Conservation (phyloP, 2,888 invertebrate genomes). For the Macropis europaea region DNA sequence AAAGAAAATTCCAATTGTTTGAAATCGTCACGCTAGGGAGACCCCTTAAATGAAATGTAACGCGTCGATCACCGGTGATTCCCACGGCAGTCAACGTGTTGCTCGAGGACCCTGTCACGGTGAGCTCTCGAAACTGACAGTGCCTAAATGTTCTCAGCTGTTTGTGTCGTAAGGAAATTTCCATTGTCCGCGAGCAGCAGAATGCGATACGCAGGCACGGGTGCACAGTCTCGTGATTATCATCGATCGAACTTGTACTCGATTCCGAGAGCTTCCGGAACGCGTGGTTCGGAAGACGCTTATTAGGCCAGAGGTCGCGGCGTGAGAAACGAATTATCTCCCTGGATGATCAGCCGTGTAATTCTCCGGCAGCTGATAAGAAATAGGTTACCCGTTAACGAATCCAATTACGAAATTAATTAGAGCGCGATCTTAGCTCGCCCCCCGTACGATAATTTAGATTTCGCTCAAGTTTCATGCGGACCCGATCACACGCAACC, state of each 20-base stretch:
- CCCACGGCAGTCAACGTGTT: too few relatives aligned
- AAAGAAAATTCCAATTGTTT: too few relatives aligned
- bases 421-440: conserved; percentile 30
- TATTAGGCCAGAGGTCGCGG: background rate
- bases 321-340: conserved; percentile 23
- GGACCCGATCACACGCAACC: conserved; percentile 25
- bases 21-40: too few relatives aligned
- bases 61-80: too few relatives aligned
- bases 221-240: background rate
- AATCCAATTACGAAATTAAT: conserved; percentile 46
- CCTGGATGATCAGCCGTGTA: conserved; percentile 5
- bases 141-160: too few relatives aligned
- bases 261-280: conserved; percentile 8
- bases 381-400: conserved; percentile 32
- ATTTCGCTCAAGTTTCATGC: conserved; percentile 36
- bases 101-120: too few relatives aligned
- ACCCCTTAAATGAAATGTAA: too few relatives aligned
- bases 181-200: too few relatives aligned
- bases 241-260: background rate
- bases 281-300: background rate
- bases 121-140: too few relatives aligned
- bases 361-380: conserved; percentile 18
- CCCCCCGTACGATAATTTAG: conserved; percentile 30
- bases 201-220: background rate
- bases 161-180: too few relatives aligned